Conservation (phyloP, 2,888 invertebrate genomes). For the Crioceris asparagi region DNA sequence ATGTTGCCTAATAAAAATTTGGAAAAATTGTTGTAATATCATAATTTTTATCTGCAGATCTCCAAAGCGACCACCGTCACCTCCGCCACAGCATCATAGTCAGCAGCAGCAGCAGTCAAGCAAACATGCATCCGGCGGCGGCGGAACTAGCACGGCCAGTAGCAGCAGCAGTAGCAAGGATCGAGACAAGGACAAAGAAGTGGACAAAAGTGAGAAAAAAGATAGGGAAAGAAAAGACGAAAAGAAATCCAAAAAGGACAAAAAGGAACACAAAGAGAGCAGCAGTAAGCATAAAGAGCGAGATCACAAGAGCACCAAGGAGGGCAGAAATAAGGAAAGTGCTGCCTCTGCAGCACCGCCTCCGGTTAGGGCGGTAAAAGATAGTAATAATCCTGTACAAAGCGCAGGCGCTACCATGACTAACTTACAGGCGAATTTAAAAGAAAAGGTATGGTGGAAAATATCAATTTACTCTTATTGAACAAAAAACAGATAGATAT, state of each 20-base stretch:
- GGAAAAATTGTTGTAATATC: neutral
- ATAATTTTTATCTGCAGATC: conserved; percentile 18
- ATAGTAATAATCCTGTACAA: too few species aligned
- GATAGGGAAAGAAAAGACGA: conserved; percentile 35
- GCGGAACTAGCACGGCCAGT: too few species aligned
- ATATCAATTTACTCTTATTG: too few species aligned
- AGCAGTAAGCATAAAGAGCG: conserved; percentile 44
- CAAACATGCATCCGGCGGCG: too few species aligned
- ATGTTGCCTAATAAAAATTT: too few species aligned
- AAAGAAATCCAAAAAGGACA: conserved; percentile 47
- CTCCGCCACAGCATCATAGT: conserved; percentile 18
- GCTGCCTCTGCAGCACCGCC: too few species aligned
- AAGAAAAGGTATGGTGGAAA: too few species aligned
- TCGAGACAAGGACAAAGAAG: conserved; percentile 21
- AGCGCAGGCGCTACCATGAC: too few species aligned
- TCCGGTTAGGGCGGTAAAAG: too few species aligned
- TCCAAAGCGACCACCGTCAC: conserved; percentile 32
- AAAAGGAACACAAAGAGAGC: conserved; percentile 43
- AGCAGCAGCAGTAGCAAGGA: conserved; percentile 9
- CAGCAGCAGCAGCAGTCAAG: too few species aligned
- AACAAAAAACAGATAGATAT: too few species aligned
- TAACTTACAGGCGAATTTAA: too few species aligned
- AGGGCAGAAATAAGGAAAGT: conserved; percentile 21
- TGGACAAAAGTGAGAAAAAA: conserved; percentile 30
- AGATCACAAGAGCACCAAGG: conserved; percentile 45